Percentiles rank a stretch among this genome's conserved stretches.
phyloP scores from a whole-genome alignment of 1,140 invertebrate species.

The Drosophila sp. region DNA sequence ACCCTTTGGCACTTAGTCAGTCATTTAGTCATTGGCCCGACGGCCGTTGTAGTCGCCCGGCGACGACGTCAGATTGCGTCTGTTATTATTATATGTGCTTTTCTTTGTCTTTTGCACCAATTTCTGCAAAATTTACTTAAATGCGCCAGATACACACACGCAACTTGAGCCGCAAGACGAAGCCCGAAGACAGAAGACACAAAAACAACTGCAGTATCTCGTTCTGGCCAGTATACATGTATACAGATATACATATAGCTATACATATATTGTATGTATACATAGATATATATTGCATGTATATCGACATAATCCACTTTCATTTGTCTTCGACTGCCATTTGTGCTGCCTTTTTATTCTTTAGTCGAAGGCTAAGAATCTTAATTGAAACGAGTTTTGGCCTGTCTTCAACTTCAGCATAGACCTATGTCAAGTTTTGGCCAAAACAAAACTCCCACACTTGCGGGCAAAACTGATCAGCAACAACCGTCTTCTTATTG shows the following conservation, averaged over 20 bases:
- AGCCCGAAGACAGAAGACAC: slow-evolving; percentile 4
- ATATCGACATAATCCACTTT: slow-evolving; percentile 71
- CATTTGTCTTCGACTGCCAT: slow-evolving; percentile 53
- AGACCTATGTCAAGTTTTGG: slow-evolving; percentile 70
- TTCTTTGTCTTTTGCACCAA: slow-evolving; percentile 80
- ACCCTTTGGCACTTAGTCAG: slow-evolving; percentile 80
- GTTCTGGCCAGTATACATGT: slow-evolving; percentile 16
- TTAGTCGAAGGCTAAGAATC: slow-evolving; percentile 69
- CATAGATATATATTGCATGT: slow-evolving; percentile 9
- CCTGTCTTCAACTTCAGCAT: slow-evolving; percentile 37
- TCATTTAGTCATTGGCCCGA: slow-evolving; percentile 78
- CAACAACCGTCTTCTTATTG: neutral
- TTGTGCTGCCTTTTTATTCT: slow-evolving; percentile 48
- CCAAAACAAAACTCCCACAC: slow-evolving; percentile 36
- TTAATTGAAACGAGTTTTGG: slow-evolving; percentile 80
- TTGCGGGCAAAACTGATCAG: slow-evolving; percentile 34
- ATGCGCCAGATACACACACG: slow-evolving; percentile 48
- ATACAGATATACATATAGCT: slow-evolving; percentile 18
- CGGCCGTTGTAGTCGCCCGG: slow-evolving; percentile 28
- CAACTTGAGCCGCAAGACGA: slow-evolving; percentile 13
- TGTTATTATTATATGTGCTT: slow-evolving; percentile 81
- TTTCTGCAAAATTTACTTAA: slow-evolving; percentile 76
- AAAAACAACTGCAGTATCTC: slow-evolving; percentile 13
- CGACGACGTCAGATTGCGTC: slow-evolving; percentile 60
- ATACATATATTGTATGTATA: slow-evolving; percentile 41